Evolutionary conservation across 2,888 invertebrate species (phyloP), one percentile per base, ranked within the genome.

Genomic region (Leistus spinibarbis): DNA sequence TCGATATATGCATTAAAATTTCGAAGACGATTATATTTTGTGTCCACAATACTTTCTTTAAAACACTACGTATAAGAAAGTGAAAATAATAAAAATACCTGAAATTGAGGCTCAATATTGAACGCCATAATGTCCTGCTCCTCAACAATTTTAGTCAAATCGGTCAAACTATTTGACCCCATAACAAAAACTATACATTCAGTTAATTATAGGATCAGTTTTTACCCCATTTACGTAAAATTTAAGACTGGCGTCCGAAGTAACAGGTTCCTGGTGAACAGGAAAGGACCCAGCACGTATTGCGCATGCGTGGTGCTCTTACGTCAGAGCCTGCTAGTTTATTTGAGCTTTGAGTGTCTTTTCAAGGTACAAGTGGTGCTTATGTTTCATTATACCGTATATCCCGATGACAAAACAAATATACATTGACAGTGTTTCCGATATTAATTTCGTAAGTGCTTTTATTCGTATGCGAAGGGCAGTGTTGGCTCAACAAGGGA

Each of bases 21-120:
- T n/a, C n/a, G n/a, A n/a, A n/a, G n/a, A n/a, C n/a, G n/a, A n/a
- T n/a, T n/a, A n/a, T n/a, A n/a, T n/a, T n/a, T n/a, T n/a, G n/a
- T n/a, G n/a, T n/a, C n/a, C n/a, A n/a, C n/a, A n/a, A n/a, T n/a
- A n/a, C n/a, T n/a, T n/a, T n/a, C n/a, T n/a, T n/a, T n/a, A n/a
- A n/a, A n/a, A n/a, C n/a, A n/a, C n/a, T n/a, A n/a, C n/a, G n/a
- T n/a, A n/a, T n/a, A n/a, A n/a, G n/a, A n/a, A n/a, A n/a, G n/a
- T n/a, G n/a, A n/a, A 56, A 56, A 56, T 56, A 60, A 20, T 7
- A 69, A 24, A 22, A 54, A 53, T 73, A 73, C 73, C 73, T 73
- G 73, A 60, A 73, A 73, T 20, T 73, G 73, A 5, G 73, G 67
- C 16, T 73, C 73, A 16, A 53, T 56, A 9, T 19, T 23, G 10